These are phyloP conservation scores for Bucorvus abyssinicus DNA, from an alignment of 2,797 vertebrate species.

Conservation along the genomic window DNA sequence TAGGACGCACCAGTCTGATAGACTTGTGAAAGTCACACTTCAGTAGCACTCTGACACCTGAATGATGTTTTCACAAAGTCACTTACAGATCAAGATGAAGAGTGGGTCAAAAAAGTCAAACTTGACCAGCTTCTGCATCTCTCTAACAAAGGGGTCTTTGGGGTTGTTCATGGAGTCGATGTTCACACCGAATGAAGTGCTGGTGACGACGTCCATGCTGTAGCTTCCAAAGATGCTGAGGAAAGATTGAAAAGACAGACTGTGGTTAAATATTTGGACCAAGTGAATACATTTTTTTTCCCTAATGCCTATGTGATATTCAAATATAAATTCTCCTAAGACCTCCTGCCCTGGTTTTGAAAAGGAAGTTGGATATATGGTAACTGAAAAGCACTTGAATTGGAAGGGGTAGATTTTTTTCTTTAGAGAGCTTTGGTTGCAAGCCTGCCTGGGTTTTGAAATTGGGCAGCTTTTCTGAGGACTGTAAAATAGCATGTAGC, in stretches of 20 bases:
- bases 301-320: background rate
- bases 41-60: background rate
- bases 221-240: slow-evolving; percentile 79
- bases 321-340: background rate
- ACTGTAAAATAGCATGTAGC: background rate
- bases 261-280: background rate
- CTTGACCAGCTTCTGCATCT: slow-evolving; percentile 78
- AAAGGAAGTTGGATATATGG: background rate
- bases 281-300: background rate
- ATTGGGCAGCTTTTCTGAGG: background rate
- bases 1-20: background rate
- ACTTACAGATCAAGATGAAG: slow-evolving; percentile 35
- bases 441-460: background rate
- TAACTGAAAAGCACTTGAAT: background rate
- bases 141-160: slow-evolving; percentile 73
- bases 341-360: background rate
- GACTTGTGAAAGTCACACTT: background rate
- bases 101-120: slow-evolving; percentile 49
- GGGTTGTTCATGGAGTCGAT: slow-evolving; percentile 81
- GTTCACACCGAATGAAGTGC: slow-evolving; percentile 83
- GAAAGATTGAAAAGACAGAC: background rate
- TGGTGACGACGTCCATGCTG: slow-evolving; percentile 82
- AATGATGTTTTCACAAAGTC: background rate
- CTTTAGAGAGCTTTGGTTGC: background rate
- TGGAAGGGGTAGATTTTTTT: background rate